phyloP scores from a whole-genome alignment of 2,797 vertebrate species.

The Urosaurus nigricauda region DNA sequence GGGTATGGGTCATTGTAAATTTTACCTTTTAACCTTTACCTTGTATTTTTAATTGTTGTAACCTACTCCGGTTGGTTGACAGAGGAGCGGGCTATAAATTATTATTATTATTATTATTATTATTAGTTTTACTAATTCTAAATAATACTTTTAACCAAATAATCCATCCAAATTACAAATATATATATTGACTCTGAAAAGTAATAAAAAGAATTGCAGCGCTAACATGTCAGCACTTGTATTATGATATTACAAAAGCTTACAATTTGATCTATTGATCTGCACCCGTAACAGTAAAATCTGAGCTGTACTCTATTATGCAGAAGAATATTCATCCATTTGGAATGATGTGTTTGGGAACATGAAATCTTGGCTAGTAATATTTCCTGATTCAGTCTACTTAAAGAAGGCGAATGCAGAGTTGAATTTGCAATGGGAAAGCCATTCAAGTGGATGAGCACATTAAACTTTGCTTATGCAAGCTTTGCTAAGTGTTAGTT shows the following conservation, averaged over 20 bases:
- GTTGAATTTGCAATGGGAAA: slow-evolving; percentile 47
- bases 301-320: slow-evolving; percentile 31
- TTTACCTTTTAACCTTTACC: too few species aligned
- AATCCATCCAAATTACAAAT: background rate
- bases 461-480: slow-evolving; percentile 56
- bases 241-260: background rate
- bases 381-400: slow-evolving; percentile 39
- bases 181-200: slow-evolving; percentile 25
- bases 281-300: slow-evolving; percentile 19
- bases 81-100: too few species aligned
- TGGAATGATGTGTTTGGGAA: slow-evolving; percentile 25
- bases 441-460: slow-evolving; percentile 35
- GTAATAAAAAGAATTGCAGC: slow-evolving; percentile 14
- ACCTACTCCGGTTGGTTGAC: too few species aligned
- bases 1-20: too few species aligned
- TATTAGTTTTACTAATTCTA: background rate
- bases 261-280: slow-evolving; percentile 2
- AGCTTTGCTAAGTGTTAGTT: slow-evolving; percentile 40
- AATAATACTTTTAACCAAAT: background rate
- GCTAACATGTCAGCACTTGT: background rate
- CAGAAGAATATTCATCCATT: slow-evolving; percentile 19
- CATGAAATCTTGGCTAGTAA: background rate
- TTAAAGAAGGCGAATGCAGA: background rate
- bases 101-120: too few species aligned
- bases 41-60: too few species aligned